A percentile compares a stretch with the other conserved stretches of the same genome.
Evolutionary conservation across 2,797 vertebrate genomes (phyloP).

Genomic region (Eleutherodactylus coqui): DNA sequence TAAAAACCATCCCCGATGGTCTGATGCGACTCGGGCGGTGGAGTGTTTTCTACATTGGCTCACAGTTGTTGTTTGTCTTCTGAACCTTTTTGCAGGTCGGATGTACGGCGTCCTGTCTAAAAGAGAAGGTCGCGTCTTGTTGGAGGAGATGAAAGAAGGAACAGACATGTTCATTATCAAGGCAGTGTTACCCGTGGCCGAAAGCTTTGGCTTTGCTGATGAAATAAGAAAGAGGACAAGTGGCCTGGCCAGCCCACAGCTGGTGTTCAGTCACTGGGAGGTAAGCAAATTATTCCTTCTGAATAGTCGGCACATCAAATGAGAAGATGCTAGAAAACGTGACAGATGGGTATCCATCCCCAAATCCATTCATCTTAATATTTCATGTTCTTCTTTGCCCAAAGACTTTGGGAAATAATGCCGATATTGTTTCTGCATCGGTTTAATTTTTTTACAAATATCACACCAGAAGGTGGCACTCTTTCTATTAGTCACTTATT

Average conservation of each 20-base stretch:
- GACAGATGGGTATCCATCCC: slow-evolving; percentile 9
- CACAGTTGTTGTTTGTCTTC: neutral
- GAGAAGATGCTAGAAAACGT: neutral
- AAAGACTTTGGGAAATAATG: neutral
- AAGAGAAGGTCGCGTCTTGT: slow-evolving; percentile 89
- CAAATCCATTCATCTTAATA: slow-evolving; percentile 21
- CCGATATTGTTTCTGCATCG: neutral
- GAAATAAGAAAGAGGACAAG: slow-evolving; percentile 96
- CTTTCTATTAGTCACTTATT: neutral
- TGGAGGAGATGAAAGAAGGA: slow-evolving; percentile 97
- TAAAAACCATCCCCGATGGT: no score
- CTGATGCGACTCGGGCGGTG: no score
- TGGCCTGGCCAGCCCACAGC: slow-evolving; percentile 94
- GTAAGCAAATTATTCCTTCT: slow-evolving; percentile 70
- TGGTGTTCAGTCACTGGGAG: slow-evolving; percentile 99
- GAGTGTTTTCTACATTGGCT: neutral
- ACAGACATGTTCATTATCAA: slow-evolving; percentile 94
- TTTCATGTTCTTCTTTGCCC: neutral
- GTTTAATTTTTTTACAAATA: neutral
- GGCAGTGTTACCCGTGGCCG: slow-evolving; percentile 91
- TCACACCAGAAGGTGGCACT: neutral
- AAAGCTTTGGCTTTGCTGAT: slow-evolving; percentile 97
- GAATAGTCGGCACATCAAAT: slow-evolving; percentile 20
- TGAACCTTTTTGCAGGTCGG: slow-evolving; percentile 73
- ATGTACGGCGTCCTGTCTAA: slow-evolving; percentile 93